These are phyloP conservation scores for Hephaestus fuliginosus DNA, from an alignment of 2,797 vertebrate species.

Conservation along the genomic window DNA sequence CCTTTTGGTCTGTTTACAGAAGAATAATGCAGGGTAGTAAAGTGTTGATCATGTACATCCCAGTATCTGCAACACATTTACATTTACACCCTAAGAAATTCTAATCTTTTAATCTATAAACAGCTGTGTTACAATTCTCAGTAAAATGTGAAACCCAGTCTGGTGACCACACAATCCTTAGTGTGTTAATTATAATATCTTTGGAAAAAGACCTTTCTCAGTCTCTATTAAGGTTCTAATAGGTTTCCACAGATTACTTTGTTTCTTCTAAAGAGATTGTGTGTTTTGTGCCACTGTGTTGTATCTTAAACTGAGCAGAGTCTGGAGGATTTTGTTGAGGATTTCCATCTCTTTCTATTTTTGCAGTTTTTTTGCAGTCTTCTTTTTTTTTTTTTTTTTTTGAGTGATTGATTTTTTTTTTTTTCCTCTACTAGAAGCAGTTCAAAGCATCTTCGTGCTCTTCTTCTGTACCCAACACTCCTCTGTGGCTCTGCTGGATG, in stretches of 20 bases:
- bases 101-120: background rate
- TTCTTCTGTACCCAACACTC: background rate
- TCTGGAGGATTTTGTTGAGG: background rate
- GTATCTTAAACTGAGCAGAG: background rate
- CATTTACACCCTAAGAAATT: background rate
- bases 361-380: background rate
- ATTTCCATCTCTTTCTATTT: background rate
- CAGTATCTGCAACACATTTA: background rate
- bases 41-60: background rate
- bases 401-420: no score
- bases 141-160: background rate
- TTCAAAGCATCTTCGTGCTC: background rate
- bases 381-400: no score
- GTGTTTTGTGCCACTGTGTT: background rate
- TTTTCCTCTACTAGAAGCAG: no score
- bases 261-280: background rate
- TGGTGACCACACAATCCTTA: background rate
- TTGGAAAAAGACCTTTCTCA: no score
- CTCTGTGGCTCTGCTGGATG: background rate
- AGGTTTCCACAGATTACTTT: background rate
- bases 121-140: background rate
- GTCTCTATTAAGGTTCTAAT: no score
- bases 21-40: no score
- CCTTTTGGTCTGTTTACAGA: no score
- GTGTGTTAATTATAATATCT: no score